Evolutionary conservation across 2,888 invertebrate genomes (phyloP).

Genomic region (Rhingia campestris): DNA sequence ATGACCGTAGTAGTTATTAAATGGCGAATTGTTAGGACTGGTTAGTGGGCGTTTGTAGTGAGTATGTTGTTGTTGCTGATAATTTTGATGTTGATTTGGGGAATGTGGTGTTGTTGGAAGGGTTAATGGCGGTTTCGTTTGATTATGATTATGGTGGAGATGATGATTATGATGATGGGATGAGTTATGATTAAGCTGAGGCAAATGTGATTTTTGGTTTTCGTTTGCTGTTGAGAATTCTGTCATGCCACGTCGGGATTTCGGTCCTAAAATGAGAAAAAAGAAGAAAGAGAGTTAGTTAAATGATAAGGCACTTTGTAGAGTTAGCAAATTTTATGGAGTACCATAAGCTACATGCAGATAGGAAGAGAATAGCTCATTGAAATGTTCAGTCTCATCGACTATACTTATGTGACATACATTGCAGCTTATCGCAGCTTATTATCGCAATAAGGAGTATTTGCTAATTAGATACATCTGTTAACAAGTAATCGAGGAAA

Average conservation of each 20-base stretch:
- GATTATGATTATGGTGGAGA: constrained; percentile 74
- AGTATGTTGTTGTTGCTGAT: constrained; percentile 77
- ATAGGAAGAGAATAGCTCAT: background rate
- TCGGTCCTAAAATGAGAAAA: constrained; percentile 78
- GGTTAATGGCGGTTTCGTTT: constrained; percentile 76
- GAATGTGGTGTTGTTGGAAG: constrained; percentile 77
- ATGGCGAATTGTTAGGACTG: constrained; percentile 81
- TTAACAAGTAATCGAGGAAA: constrained; percentile 22
- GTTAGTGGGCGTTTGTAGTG: constrained; percentile 81
- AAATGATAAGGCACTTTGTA: background rate
- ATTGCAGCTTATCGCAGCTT: constrained; percentile 17
- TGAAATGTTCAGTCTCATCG: background rate
- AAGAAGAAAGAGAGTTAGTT: background rate
- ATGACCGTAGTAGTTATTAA: constrained; percentile 76
- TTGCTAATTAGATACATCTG: constrained; percentile 25
- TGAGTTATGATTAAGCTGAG: constrained; percentile 82
- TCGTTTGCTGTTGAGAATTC: constrained; percentile 82
- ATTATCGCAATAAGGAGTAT: constrained; percentile 4
- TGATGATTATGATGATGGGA: constrained; percentile 76
- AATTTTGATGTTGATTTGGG: constrained; percentile 75
- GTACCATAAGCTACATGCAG: too few relatives aligned
- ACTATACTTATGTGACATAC: constrained; percentile 1
- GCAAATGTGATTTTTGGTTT: constrained; percentile 81
- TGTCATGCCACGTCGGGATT: constrained; percentile 83
- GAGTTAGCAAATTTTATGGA: background rate